Base-by-base conservation (phyloP, 2,797 vertebrate species). In the Odontamblyopus rebecca region DNA sequence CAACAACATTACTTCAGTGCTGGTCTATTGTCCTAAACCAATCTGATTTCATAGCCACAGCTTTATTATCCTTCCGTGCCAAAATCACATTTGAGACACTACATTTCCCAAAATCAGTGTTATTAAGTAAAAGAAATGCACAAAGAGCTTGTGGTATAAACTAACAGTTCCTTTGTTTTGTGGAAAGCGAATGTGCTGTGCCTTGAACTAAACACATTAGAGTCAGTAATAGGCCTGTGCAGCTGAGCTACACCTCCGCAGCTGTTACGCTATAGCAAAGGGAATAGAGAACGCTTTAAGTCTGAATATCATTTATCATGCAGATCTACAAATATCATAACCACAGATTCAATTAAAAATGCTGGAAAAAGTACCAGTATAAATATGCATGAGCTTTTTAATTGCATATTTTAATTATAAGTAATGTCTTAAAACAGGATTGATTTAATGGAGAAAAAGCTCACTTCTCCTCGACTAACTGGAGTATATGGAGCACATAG, bases 161-260 rank as follows among this genome's bases (percentile, higher is more conserved):
- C 23, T 16, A 29, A 67, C 26, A 67, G 3, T 67, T 51, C 48
- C 26, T 63, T 38, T 63, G 61, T 51, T 53, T 51, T 50, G 29
- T 27, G 7, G 30, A 56, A 68, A 68, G 27, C 4, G 26, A 51
- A 16, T 27, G 48, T 56, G 53, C n/a, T 68, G 30, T 54, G 27
- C 51, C 50, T 67, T 68, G 66, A 68, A 68, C 29, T 48, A 66
- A 68, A 68, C 67, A 57, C 51, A 56, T 68, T 68, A 68, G 51
- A 38, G 51, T 23, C 32, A 56, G 51, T 68, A 68, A 68, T 35
- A 68, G 53, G 51, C 29, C 30, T 38, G 32, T 60, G 74, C 26
- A 41, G 50, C 26, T 54, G 76, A 59, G 54, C 44, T 50, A 38
- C 57, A 64, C 30, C 59, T 65, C 12, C 41, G 41, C 38, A 18